These are phyloP conservation scores for Macquaria australasica DNA, from an alignment of 2,113 vertebrate species.

Conservation along the genomic window DNA sequence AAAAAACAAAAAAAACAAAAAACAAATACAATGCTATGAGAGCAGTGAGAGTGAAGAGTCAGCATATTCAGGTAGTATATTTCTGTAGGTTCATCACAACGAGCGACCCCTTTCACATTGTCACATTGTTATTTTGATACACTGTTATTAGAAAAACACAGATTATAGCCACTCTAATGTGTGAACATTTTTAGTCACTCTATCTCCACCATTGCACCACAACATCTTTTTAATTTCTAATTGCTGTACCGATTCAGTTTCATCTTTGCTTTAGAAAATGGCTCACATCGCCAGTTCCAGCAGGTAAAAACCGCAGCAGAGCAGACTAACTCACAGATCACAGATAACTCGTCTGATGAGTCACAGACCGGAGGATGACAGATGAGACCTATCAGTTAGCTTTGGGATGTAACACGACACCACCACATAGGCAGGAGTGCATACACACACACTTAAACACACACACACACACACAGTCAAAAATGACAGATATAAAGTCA, in stretches of 20 bases:
- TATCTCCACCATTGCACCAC: background rate
- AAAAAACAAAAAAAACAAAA: no score
- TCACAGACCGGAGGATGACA: constrained; percentile 70
- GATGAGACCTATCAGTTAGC: constrained; percentile 66
- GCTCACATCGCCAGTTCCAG: constrained; percentile 46
- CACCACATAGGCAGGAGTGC: background rate
- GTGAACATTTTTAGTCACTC: background rate
- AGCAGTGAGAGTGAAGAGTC: background rate
- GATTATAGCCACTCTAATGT: background rate
- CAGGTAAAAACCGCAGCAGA: constrained; percentile 50
- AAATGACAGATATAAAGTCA: constrained; percentile 24
- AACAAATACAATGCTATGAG: background rate
- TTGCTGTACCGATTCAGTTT: background rate
- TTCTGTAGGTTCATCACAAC: no score
- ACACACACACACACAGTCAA: constrained; percentile 32
- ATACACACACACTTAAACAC: constrained; percentile 10
- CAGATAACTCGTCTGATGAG: constrained; percentile 71
- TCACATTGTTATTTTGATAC: background rate
- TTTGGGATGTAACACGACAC: constrained; percentile 64
- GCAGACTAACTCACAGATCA: constrained; percentile 58
- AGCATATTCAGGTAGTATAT: no score
- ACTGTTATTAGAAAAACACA: background rate
- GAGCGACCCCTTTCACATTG: no score
- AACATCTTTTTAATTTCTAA: background rate
- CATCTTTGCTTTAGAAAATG: constrained; percentile 25